Conservation (phyloP, 2,113 vertebrate genomes). For the Sinosuthora webbiana region DNA sequence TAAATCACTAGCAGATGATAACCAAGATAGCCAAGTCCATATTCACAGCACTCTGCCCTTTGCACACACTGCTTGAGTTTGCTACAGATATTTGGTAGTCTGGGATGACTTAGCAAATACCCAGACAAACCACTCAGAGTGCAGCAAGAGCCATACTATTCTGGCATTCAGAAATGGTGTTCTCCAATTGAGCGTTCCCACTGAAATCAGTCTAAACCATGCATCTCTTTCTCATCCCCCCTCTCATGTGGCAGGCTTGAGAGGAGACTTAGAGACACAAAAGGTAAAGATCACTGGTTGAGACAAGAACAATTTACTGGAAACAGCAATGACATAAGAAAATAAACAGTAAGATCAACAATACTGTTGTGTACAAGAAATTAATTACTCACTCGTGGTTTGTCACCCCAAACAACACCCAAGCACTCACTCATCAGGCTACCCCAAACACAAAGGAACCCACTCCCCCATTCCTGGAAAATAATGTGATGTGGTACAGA, state of each 20-base stretch:
- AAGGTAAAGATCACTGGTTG: neutral
- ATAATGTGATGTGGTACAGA: neutral
- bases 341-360: neutral
- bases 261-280: neutral
- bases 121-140: neutral
- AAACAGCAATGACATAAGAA: neutral
- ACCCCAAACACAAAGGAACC: neutral
- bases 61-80: neutral
- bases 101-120: neutral
- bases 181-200: neutral
- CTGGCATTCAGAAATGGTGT: neutral
- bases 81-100: neutral
- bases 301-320: neutral
- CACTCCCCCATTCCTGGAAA: neutral
- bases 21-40: neutral
- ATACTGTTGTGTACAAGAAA: neutral
- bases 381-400: accelerated
- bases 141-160: neutral
- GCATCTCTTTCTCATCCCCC: accelerated
- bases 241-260: neutral
- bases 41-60: neutral
- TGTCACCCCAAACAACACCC: neutral
- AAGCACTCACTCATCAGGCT: accelerated
- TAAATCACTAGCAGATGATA: neutral
- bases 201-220: neutral